Conservation (phyloP, 2,113 vertebrate species). For the Sula dactylatra region DNA sequence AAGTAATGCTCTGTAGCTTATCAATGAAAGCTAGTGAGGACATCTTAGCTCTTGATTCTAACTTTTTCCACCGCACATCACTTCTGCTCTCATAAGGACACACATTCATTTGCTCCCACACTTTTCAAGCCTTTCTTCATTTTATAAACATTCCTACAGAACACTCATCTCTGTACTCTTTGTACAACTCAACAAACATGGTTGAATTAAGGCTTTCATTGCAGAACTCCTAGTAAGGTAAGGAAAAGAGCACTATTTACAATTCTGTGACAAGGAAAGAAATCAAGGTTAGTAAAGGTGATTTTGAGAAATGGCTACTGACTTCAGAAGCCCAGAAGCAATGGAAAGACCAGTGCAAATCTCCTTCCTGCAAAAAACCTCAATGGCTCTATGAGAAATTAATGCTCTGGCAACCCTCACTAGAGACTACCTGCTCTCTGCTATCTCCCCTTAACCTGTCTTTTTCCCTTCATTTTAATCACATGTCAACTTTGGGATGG, state of each 20-base stretch:
- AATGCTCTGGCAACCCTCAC: not conserved
- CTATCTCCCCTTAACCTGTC: not conserved
- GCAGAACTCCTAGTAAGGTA: not conserved
- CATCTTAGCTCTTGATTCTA: not conserved
- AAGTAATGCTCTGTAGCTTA: not conserved
- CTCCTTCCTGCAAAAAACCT: not conserved
- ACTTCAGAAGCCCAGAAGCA: not conserved
- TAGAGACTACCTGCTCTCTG: not conserved
- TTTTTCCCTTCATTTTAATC: not conserved
- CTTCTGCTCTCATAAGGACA: conserved; percentile 8
- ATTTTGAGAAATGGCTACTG: not conserved
- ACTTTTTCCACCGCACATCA: not conserved
- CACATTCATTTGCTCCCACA: not conserved
- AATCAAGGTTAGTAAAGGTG: not conserved
- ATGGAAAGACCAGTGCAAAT: not conserved
- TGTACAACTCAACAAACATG: conserved; percentile 1
- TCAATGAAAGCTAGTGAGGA: not conserved
- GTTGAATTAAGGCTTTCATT: conserved; percentile 22
- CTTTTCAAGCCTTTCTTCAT: conserved; percentile 12
- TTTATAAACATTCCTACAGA: conserved; percentile 34
- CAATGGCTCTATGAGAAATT: not conserved
- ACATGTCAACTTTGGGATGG: not conserved
- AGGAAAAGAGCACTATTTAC: not conserved
- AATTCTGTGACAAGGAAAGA: not conserved
- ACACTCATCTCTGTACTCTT: not conserved